Base-by-base conservation (phyloP, 2,888 invertebrate species). In the Lottia scabra region DNA sequence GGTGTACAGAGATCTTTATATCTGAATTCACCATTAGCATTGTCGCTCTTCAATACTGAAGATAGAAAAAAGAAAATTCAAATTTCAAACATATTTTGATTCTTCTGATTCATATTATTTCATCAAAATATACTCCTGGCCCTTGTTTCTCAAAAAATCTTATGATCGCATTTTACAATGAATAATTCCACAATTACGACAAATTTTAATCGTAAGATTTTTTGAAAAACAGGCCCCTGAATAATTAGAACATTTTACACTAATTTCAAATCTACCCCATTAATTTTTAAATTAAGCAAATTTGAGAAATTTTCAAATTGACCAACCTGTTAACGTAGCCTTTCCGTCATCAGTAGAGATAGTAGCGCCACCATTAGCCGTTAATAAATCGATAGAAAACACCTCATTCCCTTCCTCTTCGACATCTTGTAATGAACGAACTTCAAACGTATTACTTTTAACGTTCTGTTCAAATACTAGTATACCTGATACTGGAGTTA, bases 31-130 rank as follows among this genome's bases (percentile, higher is more conserved):
- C 89, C 89, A 78, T 88, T 88, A 63, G 89, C 88, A 81, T 86
- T 86, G 83, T 89, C 89, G 80, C 89, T 89, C 79, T 89, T 89
- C 75, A 87, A 70, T 44, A 89, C 89, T 88, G 80, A 56, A 38
- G 38, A 10, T 4, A 38, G 8, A 38, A 38, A 38, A 38, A 1
- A 38, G 3, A 38, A 30, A 38, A 38, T 38, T 38, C 38, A 38
- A 38, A 38, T 38, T 10, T 10, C 38, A 4, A 38, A 38, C 30
- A 5, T 38, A 38, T 38, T 38, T 38, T 5, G 30, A n/a, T n/a
- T n/a, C n/a, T n/a, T n/a, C n/a, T n/a, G n/a, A n/a, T n/a, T n/a
- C n/a, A n/a, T n/a, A n/a, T n/a, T n/a, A n/a, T n/a, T n/a, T n/a
- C n/a, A n/a, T n/a, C n/a, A n/a, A n/a, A n/a, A n/a, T n/a, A n/a